Base-by-base conservation (phyloP, 2,113 vertebrate genomes). In the Solea solea region DNA sequence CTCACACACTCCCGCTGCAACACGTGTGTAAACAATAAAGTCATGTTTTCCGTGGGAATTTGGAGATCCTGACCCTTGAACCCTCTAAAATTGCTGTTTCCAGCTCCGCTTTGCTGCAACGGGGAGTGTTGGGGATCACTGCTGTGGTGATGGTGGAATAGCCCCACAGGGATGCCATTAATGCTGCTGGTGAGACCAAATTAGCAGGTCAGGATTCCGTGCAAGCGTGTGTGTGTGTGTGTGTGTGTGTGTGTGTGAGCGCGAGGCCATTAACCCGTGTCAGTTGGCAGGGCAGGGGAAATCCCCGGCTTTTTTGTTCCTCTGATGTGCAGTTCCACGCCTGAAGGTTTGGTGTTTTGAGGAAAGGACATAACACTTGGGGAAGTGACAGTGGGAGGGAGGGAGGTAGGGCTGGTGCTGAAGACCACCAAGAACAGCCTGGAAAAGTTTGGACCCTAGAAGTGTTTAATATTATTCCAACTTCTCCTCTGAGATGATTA, bases 1-100 rank as follows among this genome's bases (percentile, higher is more conserved):
- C 42, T 6, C 80, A 56, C 25, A 53, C 64, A 27, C 69, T 62
- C 63, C 25, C 60, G 53, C 15, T 27, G 57, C n/a, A 40, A 79
- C 87, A 91, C 72, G 57, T 86, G 84, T 82, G 55, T 65, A 74
- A 90, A 90, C 80, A 86, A 9, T 78, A 83, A 74, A 73, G 72
- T 85, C 82, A 87, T 63, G 39, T 82, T 87, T 90, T 90, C 85
- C 79, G 59, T 1, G 62, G 13, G 64, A 75, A 77, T 79, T 65
- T 52, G 68, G 74, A 0, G 64, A 28, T 82, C 53, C 70, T 68
- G 85, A 84, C 83, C 85, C 16, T 69, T 85, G 80, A 21, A 1
- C 55, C 86, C 81, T 71, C 53, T 66, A 40, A 72, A 72, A 61
- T 81, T 66, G 71, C 69, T 84, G 66, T 84, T 89, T 89, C 85